These are phyloP conservation scores for Harpalus rubripes DNA, from an alignment of 2,888 invertebrate genomes.

Conservation along the genomic window DNA sequence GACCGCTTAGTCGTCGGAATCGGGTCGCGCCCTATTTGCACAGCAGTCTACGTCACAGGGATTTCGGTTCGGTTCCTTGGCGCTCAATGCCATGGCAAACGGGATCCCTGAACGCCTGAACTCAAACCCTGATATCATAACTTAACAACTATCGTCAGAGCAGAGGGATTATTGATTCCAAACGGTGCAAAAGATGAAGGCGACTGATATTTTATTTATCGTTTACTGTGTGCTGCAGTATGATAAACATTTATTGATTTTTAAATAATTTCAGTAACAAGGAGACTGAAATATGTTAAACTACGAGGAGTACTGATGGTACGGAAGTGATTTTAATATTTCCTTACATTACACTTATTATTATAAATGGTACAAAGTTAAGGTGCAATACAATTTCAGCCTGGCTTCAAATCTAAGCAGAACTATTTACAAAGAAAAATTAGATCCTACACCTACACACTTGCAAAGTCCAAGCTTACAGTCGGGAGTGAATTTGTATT, in stretches of 20 bases:
- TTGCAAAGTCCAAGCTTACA: no score
- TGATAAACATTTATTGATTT: not conserved
- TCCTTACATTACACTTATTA: no score
- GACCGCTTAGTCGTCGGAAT: not conserved
- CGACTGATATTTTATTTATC: not conserved
- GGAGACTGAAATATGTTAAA: no score
- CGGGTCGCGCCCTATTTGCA: slow-evolving; percentile 1
- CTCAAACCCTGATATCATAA: not conserved
- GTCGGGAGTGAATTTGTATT: no score
- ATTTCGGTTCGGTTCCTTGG: not conserved
- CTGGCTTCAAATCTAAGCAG: no score
- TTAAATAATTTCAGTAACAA: not conserved
- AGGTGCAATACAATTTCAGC: no score
- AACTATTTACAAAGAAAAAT: no score
- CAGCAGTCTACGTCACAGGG: not conserved
- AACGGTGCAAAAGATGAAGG: not conserved
- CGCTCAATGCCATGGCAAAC: not conserved
- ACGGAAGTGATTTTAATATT: no score
- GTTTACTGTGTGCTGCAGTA: not conserved
- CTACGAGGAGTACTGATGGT: no score
- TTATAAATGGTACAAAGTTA: no score
- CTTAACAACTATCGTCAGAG: not conserved
- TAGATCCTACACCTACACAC: no score
- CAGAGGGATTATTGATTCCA: not conserved
- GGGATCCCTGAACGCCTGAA: no score